A percentile compares a stretch with the other conserved stretches of the same genome.
These are phyloP conservation scores for Aegithalos caudatus DNA, from an alignment of 2,113 vertebrate species.

Conservation along the genomic window DNA sequence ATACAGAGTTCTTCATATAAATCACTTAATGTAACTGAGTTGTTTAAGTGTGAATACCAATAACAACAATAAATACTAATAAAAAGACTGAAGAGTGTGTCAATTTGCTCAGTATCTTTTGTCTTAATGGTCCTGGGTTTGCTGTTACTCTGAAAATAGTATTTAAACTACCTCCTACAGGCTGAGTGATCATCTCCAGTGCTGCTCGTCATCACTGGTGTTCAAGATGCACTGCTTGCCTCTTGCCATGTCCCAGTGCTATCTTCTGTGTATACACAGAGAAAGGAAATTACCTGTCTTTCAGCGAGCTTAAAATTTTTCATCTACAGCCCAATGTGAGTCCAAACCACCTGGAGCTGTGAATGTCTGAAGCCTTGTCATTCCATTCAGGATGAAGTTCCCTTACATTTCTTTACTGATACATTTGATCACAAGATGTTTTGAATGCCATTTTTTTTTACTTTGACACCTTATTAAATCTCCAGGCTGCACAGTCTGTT, in stretches of 20 bases:
- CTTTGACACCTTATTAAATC: neutral
- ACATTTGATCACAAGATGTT: neutral
- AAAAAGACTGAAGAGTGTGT: slow-evolving; percentile 46
- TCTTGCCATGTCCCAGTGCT: neutral
- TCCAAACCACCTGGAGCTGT: neutral
- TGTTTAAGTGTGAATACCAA: slow-evolving; percentile 74
- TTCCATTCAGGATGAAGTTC: neutral
- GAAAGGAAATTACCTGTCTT: neutral
- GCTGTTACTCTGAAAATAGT: neutral
- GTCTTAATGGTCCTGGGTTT: neutral
- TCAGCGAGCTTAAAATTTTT: neutral
- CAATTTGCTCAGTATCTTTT: neutral
- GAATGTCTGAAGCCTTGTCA: neutral
- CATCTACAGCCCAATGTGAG: neutral
- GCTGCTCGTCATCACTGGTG: neutral
- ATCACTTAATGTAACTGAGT: slow-evolving; percentile 79
- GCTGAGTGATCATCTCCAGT: neutral
- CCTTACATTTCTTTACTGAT: neutral
- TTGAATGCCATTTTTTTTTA: neutral
- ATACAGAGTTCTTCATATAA: slow-evolving; percentile 80
- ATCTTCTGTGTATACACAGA: neutral
- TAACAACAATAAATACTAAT: slow-evolving; percentile 74
- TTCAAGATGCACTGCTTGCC: neutral
- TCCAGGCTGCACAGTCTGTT: neutral
- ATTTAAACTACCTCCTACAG: neutral